phyloP scores from a whole-genome alignment of 2,888 invertebrate genomes.

The Sclerodermus sp. region DNA sequence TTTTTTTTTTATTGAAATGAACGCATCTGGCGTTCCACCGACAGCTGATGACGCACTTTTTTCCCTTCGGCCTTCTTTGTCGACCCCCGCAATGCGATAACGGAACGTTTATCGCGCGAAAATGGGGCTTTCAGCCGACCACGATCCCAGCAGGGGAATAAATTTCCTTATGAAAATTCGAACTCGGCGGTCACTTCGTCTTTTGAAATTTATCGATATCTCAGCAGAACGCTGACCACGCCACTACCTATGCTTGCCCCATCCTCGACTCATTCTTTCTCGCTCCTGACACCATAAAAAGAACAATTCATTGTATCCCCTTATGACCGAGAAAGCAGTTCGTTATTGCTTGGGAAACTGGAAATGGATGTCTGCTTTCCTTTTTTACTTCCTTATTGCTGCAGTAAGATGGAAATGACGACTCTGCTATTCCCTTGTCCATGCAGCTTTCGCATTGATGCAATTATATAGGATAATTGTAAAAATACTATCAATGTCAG shows the following conservation, averaged over 20 bases:
- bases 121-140: conserved; percentile 27
- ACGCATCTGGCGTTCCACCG: conserved; percentile 38
- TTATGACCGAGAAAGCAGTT: too few species aligned
- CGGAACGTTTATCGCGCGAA: conserved; percentile 27
- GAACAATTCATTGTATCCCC: background rate
- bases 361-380: background rate
- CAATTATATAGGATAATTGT: too few species aligned
- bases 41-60: conserved; percentile 42
- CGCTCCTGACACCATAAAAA: conserved; percentile 10
- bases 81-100: conserved; percentile 2
- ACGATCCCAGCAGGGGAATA: conserved; percentile 23
- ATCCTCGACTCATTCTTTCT: conserved; percentile 9
- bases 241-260: background rate
- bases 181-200: conserved; percentile 16
- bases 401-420: too few species aligned
- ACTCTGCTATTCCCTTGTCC: too few species aligned
- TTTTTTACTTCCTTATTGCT: too few species aligned
- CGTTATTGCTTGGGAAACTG: too few species aligned
- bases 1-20: conserved; percentile 42
- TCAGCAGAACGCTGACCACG: conserved; percentile 30
- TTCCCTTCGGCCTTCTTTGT: conserved; percentile 15
- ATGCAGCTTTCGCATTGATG: too few species aligned
- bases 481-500: too few species aligned
- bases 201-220: conserved; percentile 35
- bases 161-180: conserved; percentile 49